Conservation (phyloP, 2,888 invertebrate genomes). For the Thysanoteuthis rhombus region DNA sequence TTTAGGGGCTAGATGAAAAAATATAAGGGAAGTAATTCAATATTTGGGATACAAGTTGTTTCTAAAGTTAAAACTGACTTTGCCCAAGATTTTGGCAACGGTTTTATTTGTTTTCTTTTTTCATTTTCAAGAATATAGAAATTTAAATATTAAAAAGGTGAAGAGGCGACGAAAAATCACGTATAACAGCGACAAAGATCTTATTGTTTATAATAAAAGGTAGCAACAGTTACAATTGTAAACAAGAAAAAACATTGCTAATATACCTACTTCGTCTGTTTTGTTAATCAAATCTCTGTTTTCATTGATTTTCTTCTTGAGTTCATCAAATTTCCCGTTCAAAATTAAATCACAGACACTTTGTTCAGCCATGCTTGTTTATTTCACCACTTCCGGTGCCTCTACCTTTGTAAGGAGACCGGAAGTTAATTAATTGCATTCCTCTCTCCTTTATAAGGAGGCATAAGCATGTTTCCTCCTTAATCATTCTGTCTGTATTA, state of each 20-base stretch:
- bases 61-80: too few species aligned
- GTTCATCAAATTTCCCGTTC: slow-evolving; percentile 77
- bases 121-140: too few species aligned
- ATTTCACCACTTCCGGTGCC: not conserved
- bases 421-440: not conserved
- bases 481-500: too few species aligned
- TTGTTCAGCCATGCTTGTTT: slow-evolving; percentile 40
- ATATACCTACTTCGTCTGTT: slow-evolving; percentile 70
- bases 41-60: too few species aligned
- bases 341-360: slow-evolving; percentile 75
- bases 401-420: not conserved
- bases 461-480: not conserved
- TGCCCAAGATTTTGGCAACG: too few species aligned
- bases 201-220: not conserved
- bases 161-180: not conserved
- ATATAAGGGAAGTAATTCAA: too few species aligned
- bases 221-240: not conserved
- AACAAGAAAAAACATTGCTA: not conserved
- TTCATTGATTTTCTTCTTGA: slow-evolving; percentile 75
- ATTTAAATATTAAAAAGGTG: too few species aligned
- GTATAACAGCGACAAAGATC: not conserved
- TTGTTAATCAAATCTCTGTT: slow-evolving; percentile 70
- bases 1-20: too few species aligned
- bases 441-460: not conserved
- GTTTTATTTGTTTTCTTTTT: too few species aligned